A percentile compares a stretch with the other conserved stretches of the same genome.
phyloP scores from a whole-genome alignment of 2,797 vertebrate species.

The Lepilemur septentrionalis region DNA sequence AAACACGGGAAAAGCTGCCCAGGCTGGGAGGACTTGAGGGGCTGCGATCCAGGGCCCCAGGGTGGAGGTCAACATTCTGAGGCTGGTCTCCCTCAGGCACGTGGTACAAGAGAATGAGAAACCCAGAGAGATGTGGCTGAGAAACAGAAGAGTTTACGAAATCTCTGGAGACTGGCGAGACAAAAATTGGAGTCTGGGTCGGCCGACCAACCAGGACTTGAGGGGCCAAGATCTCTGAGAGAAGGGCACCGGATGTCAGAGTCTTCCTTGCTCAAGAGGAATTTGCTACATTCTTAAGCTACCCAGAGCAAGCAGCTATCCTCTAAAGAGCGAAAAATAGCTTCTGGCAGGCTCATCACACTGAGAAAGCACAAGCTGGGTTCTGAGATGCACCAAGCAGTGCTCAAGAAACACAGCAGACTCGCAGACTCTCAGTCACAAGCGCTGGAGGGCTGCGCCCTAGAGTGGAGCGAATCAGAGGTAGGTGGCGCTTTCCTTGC shows the following conservation, averaged over 20 bases:
- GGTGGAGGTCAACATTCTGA: too few relatives aligned
- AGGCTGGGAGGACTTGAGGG: neutral
- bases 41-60: neutral
- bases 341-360: neutral
- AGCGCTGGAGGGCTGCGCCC: too few relatives aligned
- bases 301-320: neutral
- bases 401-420: neutral
- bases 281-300: neutral
- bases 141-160: neutral
- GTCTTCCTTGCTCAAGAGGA: neutral
- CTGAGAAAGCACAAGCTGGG: too few relatives aligned
- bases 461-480: neutral
- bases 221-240: neutral
- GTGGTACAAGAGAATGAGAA: neutral
- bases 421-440: neutral
- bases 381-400: neutral
- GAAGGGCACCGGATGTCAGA: neutral
- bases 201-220: neutral
- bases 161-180: neutral
- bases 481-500: neutral
- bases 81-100: neutral
- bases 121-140: neutral
- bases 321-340: neutral
- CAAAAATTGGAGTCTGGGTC: neutral
- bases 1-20: neutral